phyloP scores from a whole-genome alignment of 2,888 invertebrate genomes.

The Ennomos erosarius region DNA sequence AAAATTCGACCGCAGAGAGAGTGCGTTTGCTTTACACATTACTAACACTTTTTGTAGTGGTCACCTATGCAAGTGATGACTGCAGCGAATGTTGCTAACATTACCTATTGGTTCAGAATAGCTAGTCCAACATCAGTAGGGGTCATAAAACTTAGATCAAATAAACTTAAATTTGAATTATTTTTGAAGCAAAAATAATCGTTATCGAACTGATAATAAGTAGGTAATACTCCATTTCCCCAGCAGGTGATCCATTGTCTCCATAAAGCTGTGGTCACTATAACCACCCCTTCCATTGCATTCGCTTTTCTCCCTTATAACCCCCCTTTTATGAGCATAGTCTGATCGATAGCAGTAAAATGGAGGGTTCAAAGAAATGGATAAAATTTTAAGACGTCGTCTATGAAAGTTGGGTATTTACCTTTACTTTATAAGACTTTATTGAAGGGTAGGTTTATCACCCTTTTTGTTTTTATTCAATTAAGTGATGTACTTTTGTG shows the following conservation, averaged over 20 bases:
- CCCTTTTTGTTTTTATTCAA: conserved; percentile 7
- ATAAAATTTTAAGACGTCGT: conserved; percentile 44
- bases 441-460: conserved; percentile 36
- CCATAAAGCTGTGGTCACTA: conserved; percentile 31
- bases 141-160: too few species aligned
- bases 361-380: conserved; percentile 31
- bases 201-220: too few species aligned
- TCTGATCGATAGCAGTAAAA: conserved; percentile 41
- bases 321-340: conserved; percentile 27
- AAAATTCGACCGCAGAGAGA: too few species aligned
- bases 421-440: conserved; percentile 35
- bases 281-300: conserved; percentile 25
- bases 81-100: too few species aligned
- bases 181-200: too few species aligned
- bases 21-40: too few species aligned
- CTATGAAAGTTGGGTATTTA: conserved; percentile 32
- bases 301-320: conserved; percentile 35
- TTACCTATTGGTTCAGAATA: too few species aligned
- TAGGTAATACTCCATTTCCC: background rate
- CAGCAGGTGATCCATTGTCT: conserved; percentile 21
- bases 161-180: too few species aligned
- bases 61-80: too few species aligned
- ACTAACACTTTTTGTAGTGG: too few species aligned
- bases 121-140: too few species aligned
- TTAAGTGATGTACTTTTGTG: too few species aligned